Evolutionary conservation across 2,888 invertebrate genomes (phyloP).

Genomic region (Lycophotia porphyrea): DNA sequence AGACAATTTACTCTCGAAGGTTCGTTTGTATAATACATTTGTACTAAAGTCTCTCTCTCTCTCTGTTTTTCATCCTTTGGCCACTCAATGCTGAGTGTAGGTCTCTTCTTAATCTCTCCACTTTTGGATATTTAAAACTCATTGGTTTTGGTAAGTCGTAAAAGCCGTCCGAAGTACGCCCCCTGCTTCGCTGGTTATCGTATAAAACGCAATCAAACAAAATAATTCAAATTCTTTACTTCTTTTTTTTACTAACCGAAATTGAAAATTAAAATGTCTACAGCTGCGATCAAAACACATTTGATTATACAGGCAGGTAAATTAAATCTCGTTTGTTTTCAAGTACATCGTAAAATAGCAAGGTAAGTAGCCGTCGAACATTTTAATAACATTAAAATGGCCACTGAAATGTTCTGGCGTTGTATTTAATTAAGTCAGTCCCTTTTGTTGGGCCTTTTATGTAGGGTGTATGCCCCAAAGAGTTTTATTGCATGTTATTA

Average conservation of each 20-base stretch:
- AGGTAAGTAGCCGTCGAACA: slow-evolving; percentile 85
- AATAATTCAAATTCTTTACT: background rate
- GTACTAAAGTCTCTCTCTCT: too few relatives aligned
- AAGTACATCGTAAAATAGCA: slow-evolving; percentile 83
- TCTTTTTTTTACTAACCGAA: background rate
- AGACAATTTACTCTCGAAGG: too few relatives aligned
- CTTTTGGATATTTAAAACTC: too few relatives aligned
- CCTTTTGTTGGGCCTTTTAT: slow-evolving; percentile 81
- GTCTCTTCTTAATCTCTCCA: too few relatives aligned
- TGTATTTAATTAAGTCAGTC: slow-evolving; percentile 87
- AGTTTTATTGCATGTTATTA: slow-evolving; percentile 84
- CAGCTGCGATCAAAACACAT: slow-evolving; percentile 59
- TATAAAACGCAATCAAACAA: background rate
- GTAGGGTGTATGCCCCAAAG: slow-evolving; percentile 72
- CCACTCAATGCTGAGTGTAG: too few relatives aligned
- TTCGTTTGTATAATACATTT: too few relatives aligned
- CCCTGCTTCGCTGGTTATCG: too few relatives aligned
- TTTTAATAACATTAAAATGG: slow-evolving; percentile 89
- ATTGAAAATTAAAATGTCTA: slow-evolving; percentile 51
- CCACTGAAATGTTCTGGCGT: slow-evolving; percentile 81
- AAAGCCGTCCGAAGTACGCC: too few relatives aligned
- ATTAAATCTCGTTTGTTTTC: slow-evolving; percentile 83
- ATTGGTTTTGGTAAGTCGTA: too few relatives aligned
- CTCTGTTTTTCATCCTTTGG: too few relatives aligned
- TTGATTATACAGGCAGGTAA: slow-evolving; percentile 74